Conservation (phyloP, 2,797 vertebrate species). For the Adelosebastes latens region DNA sequence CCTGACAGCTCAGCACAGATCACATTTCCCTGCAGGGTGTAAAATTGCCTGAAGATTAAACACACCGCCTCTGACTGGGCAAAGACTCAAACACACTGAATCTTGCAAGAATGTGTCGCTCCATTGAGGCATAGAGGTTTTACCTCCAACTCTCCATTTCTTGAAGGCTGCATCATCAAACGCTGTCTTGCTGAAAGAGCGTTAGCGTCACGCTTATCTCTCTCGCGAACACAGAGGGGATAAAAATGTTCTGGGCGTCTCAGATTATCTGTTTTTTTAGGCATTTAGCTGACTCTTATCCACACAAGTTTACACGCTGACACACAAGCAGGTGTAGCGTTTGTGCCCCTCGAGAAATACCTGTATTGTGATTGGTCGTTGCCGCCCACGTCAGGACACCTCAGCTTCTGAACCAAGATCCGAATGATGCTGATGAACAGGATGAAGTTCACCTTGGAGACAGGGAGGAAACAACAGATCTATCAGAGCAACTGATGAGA, state of each 20-base stretch:
- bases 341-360: slow-evolving; percentile 61
- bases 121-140: not conserved
- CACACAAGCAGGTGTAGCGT: not conserved
- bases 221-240: slow-evolving; percentile 11
- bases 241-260: not conserved
- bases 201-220: slow-evolving; percentile 6
- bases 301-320: not conserved
- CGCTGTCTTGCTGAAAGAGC: slow-evolving; percentile 4
- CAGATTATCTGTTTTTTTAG: not conserved
- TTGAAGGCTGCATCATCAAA: slow-evolving; percentile 23
- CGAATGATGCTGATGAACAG: slow-evolving; percentile 92
- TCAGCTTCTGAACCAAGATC: slow-evolving; percentile 91
- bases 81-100: slow-evolving; percentile 8
- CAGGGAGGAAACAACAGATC: not conserved
- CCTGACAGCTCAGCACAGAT: slow-evolving; percentile 38
- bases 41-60: slow-evolving; percentile 33
- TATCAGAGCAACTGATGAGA: not conserved
- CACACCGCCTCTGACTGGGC: not conserved
- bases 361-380: slow-evolving; percentile 93
- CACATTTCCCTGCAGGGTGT: slow-evolving; percentile 17
- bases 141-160: not conserved
- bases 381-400: slow-evolving; percentile 89
- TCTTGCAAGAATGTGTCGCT: not conserved
- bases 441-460: slow-evolving; percentile 90
- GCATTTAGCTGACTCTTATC: slow-evolving; percentile 2